phyloP scores from a whole-genome alignment of 2,888 invertebrate species.

The Himalopsyche japonica region DNA sequence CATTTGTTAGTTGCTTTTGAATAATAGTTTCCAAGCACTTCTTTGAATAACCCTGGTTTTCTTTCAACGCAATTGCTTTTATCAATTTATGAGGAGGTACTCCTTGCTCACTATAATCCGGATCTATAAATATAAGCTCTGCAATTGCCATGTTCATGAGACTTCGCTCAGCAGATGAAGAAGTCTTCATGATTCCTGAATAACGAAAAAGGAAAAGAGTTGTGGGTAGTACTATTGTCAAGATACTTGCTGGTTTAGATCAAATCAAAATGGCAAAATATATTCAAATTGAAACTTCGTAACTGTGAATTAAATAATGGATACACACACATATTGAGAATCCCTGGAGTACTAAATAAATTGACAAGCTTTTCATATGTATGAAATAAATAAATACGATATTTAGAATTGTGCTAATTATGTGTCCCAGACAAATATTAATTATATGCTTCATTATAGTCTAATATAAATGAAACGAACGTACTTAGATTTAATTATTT shows the following conservation, averaged over 20 bases:
- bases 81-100: conserved; percentile 71
- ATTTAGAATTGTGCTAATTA: too few relatives aligned
- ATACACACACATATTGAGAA: too few relatives aligned
- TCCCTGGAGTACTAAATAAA: too few relatives aligned
- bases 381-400: too few relatives aligned
- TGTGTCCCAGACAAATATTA: conserved; percentile 4
- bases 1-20: conserved; percentile 70
- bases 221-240: too few relatives aligned
- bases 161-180: conserved; percentile 49
- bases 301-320: too few relatives aligned
- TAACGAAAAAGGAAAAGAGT: conserved; percentile 5
- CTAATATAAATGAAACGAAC: not conserved
- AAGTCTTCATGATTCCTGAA: conserved; percentile 33
- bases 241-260: too few relatives aligned
- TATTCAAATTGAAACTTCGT: too few relatives aligned
- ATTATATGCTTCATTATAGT: not conserved
- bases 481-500: not conserved
- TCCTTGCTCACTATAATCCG: conserved; percentile 71
- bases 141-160: conserved; percentile 72
- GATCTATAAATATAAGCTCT: conserved; percentile 71
- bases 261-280: too few relatives aligned
- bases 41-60: conserved; percentile 64
- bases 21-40: conserved; percentile 68
- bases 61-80: conserved; percentile 66
- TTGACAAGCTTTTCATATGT: too few relatives aligned